Evolutionary conservation across 2,797 vertebrate species (phyloP).

Genomic region (Neostethus bicornis): DNA sequence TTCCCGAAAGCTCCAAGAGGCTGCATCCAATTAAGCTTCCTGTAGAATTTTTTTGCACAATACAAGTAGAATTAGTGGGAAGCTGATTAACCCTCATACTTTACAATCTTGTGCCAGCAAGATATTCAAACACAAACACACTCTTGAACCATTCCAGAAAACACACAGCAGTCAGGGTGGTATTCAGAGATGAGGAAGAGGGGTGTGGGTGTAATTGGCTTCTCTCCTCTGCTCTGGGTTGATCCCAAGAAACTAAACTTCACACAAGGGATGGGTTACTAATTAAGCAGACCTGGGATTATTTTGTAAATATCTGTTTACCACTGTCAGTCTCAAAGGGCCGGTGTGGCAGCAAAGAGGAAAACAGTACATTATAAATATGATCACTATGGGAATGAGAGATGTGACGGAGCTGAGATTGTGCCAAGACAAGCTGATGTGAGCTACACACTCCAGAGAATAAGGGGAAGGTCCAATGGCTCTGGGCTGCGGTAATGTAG

Average conservation of each 20-base stretch:
- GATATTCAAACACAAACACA: not conserved
- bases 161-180: conserved; percentile 29
- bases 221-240: conserved; percentile 47
- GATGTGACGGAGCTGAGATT: conserved; percentile 50
- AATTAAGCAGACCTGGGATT: conserved; percentile 83
- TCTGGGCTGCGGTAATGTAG: conserved; percentile 38
- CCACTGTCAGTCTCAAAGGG: conserved; percentile 61
- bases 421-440: conserved; percentile 44
- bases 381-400: conserved; percentile 67
- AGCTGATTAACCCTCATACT: conserved; percentile 27
- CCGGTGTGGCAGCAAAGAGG: conserved; percentile 30
- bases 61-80: conserved; percentile 35
- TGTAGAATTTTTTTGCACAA: conserved; percentile 41
- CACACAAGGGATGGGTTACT: conserved; percentile 65
- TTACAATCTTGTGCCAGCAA: conserved; percentile 5
- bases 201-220: conserved; percentile 65
- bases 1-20: conserved; percentile 49
- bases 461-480: conserved; percentile 19
- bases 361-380: conserved; percentile 75
- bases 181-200: conserved; percentile 1
- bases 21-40: conserved; percentile 46
- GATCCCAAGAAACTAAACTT: conserved; percentile 55
- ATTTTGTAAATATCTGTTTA: conserved; percentile 86
- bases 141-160: conserved; percentile 1
- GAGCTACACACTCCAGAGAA: conserved; percentile 48